These are phyloP conservation scores for Cephalophus harveyi DNA, from an alignment of 2,113 vertebrate species.

Conservation along the genomic window DNA sequence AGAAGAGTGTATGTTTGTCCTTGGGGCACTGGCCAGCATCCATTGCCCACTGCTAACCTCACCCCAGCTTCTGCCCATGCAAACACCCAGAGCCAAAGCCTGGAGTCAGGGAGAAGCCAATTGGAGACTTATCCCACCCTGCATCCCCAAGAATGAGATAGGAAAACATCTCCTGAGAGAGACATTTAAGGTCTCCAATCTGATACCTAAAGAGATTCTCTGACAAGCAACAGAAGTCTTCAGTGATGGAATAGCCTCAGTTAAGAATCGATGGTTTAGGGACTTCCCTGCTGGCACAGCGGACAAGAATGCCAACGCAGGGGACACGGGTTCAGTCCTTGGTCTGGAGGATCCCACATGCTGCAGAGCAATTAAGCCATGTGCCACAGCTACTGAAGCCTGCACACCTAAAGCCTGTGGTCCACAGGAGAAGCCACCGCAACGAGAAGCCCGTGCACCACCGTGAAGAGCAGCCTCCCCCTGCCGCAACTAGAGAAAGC, in stretches of 20 bases:
- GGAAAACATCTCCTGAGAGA: constrained; percentile 95
- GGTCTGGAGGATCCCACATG: background rate
- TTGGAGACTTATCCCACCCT: background rate
- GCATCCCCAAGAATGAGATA: constrained; percentile 84
- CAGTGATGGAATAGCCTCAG: constrained; percentile 90
- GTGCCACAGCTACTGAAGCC: background rate
- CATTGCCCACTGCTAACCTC: background rate
- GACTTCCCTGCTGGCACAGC: background rate
- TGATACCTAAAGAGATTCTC: constrained; percentile 91
- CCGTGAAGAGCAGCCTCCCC: background rate
- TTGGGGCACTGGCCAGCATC: background rate
- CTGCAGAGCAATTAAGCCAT: background rate
- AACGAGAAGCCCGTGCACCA: fast-evolving
- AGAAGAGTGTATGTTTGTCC: background rate
- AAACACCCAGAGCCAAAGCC: background rate
- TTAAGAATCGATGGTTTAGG: constrained; percentile 94
- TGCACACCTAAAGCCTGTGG: background rate
- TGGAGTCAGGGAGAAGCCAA: background rate
- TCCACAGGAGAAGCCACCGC: background rate
- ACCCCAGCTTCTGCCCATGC: background rate
- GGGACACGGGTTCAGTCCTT: background rate
- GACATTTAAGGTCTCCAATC: constrained; percentile 85
- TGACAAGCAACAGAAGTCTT: constrained; percentile 96
- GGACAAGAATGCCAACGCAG: background rate
- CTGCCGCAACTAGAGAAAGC: background rate